A percentile compares a stretch with the other conserved stretches of the same genome.
phyloP scores from a whole-genome alignment of 2,888 invertebrate genomes.

The Digitonthophagus gazella region DNA sequence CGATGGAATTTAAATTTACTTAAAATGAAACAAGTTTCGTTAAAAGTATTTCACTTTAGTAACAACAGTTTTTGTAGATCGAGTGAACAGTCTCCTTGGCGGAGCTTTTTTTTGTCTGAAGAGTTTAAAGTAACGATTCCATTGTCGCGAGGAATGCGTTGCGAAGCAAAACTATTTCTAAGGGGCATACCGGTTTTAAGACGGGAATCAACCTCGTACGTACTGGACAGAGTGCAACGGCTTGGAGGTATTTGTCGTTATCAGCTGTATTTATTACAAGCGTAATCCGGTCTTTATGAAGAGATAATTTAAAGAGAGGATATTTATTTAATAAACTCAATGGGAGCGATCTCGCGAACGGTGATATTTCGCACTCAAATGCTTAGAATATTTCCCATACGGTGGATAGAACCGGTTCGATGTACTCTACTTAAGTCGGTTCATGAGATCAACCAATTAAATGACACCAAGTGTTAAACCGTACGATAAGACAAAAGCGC shows the following conservation, averaged over 20 bases:
- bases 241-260: not conserved
- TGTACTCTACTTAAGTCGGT: not conserved
- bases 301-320: not conserved
- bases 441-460: not conserved
- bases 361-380: not conserved
- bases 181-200: not conserved
- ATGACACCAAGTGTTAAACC: not conserved
- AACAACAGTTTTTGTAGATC: not conserved
- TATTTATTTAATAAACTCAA: not conserved
- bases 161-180: constrained; percentile 6
- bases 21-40: no score
- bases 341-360: not conserved
- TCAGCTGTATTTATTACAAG: not conserved
- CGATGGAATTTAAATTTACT: no score
- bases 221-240: not conserved
- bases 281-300: not conserved
- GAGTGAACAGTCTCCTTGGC: not conserved
- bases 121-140: constrained; percentile 8
- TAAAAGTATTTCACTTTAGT: not conserved
- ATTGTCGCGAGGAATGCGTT: constrained; percentile 4
- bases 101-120: not conserved
- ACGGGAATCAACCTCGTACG: not conserved
- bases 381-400: not conserved
- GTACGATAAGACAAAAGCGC: not conserved
- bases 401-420: not conserved